Conservation (phyloP, 2,797 vertebrate species). For the Acomys russatus region DNA sequence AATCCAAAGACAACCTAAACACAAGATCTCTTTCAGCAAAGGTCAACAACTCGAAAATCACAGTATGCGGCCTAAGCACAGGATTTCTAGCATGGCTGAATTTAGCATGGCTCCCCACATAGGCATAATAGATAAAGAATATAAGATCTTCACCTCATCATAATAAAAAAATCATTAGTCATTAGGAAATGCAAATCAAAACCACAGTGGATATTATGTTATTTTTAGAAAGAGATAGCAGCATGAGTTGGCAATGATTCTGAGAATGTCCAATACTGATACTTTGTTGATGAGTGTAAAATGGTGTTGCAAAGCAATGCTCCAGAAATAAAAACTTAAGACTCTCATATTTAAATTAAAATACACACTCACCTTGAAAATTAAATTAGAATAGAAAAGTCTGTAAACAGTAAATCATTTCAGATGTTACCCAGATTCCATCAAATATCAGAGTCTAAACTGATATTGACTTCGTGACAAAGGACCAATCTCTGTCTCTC, state of each 20-base stretch:
- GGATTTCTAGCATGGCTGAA: too few species aligned
- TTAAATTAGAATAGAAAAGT: constrained; percentile 36
- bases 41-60: too few species aligned
- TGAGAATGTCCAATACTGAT: not conserved
- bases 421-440: not conserved
- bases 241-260: not conserved
- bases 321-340: constrained; percentile 9
- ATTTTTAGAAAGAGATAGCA: not conserved
- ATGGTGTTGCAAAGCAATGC: not conserved
- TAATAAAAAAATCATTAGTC: not conserved
- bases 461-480: constrained; percentile 38
- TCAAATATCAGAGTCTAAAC: constrained; percentile 30
- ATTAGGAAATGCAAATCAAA: constrained; percentile 16
- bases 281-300: not conserved
- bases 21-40: too few species aligned
- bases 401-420: constrained; percentile 13
- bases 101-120: too few species aligned
- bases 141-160: not conserved
- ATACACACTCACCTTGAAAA: not conserved
- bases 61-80: too few species aligned
- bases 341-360: constrained; percentile 41
- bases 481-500: not conserved
- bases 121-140: not conserved
- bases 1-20: too few species aligned
- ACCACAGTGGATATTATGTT: not conserved